A percentile compares a stretch with the other conserved stretches of the same genome.
Evolutionary conservation across 2,888 invertebrate genomes (phyloP).

Genomic region (Drosophila dives): DNA sequence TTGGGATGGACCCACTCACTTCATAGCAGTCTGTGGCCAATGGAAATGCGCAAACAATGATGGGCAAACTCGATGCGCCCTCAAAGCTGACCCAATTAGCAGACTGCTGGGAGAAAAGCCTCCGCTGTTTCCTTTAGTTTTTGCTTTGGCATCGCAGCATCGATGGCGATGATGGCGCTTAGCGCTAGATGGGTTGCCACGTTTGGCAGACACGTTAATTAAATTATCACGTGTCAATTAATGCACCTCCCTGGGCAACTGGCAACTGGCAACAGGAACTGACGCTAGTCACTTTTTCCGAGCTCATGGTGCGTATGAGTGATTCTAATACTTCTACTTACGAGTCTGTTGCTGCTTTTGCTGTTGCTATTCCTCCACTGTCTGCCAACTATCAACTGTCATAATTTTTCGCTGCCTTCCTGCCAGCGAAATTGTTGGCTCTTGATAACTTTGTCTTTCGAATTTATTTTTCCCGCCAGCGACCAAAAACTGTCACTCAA

Average conservation of each 20-base stretch:
- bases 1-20: conserved; percentile 29
- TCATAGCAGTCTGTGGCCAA: conserved; percentile 49
- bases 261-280: conserved; percentile 46
- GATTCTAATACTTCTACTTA: conserved; percentile 52
- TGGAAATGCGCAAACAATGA: conserved; percentile 72
- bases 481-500: conserved; percentile 60
- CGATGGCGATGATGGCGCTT: conserved; percentile 45
- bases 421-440: conserved; percentile 40
- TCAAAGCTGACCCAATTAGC: conserved; percentile 72
- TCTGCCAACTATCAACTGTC: conserved; percentile 58
- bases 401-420: conserved; percentile 50
- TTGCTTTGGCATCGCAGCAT: conserved; percentile 20
- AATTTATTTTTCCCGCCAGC: conserved; percentile 39
- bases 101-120: conserved; percentile 39
- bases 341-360: not conserved
- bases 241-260: conserved; percentile 60
- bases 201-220: conserved; percentile 75
- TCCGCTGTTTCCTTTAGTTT: conserved; percentile 45
- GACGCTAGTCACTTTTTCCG: conserved; percentile 27
- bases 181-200: conserved; percentile 58
- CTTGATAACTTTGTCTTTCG: conserved; percentile 42
- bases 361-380: conserved; percentile 17
- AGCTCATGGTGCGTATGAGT: conserved; percentile 60
- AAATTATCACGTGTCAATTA: conserved; percentile 79
- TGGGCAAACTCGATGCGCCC: conserved; percentile 37